Percentiles rank a stretch among this genome's conserved stretches.
Conservation (phyloP, 2,797 vertebrate species). For the Buphagus erythrorhynchus region DNA sequence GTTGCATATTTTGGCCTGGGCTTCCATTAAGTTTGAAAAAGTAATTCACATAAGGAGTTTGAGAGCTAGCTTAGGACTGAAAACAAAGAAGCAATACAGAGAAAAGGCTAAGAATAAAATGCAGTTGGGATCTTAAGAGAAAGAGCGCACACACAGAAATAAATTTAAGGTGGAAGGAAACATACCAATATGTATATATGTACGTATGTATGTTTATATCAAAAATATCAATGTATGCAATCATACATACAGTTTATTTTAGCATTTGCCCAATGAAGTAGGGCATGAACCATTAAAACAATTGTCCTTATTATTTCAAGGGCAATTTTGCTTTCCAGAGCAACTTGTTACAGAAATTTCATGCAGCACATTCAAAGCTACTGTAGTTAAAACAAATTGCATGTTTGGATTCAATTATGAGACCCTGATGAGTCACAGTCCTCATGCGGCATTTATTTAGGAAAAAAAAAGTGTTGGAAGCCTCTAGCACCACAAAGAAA, state of each 20-base stretch:
- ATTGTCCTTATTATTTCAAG: not conserved
- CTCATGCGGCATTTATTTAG: not conserved
- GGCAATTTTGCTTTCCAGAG: not conserved
- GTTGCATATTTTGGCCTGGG: not conserved
- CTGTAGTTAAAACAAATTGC: conserved; percentile 33
- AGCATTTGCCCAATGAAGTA: not conserved
- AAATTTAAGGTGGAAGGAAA: not conserved
- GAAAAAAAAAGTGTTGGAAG: conserved; percentile 10
- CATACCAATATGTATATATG: not conserved
- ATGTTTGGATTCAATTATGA: conserved; percentile 48
- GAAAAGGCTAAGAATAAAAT: not conserved
- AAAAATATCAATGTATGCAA: not conserved
- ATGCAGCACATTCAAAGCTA: not conserved
- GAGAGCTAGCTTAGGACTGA: not conserved
- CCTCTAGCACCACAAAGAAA: conserved; percentile 36
- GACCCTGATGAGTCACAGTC: conserved; percentile 9
- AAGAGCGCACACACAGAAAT: not conserved
- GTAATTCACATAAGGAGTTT: not conserved
- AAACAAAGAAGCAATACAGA: not conserved
- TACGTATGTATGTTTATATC: not conserved
- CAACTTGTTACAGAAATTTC: not conserved
- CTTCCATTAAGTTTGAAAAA: not conserved
- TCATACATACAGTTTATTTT: not conserved
- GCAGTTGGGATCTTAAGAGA: not conserved
- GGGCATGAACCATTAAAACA: not conserved